These are phyloP conservation scores for Odontocolon sp. DNA, from an alignment of 2,888 invertebrate genomes.

Conservation along the genomic window DNA sequence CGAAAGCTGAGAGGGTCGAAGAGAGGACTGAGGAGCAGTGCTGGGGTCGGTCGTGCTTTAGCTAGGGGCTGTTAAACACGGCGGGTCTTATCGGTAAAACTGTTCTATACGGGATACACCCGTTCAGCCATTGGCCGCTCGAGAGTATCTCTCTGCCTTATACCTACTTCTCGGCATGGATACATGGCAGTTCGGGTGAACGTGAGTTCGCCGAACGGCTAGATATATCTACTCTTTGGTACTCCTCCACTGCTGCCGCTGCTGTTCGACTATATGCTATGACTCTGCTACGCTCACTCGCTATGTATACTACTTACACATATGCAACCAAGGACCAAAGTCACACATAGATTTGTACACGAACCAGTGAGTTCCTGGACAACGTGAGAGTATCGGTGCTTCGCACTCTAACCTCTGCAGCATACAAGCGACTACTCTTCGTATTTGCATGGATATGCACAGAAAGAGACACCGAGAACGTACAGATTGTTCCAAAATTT, in stretches of 20 bases:
- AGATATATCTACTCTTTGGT: constrained; percentile 39
- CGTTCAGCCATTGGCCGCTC: constrained; percentile 70
- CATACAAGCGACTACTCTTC: constrained; percentile 22
- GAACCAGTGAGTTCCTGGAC: constrained; percentile 8
- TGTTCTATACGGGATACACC: constrained; percentile 74
- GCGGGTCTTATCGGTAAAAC: constrained; percentile 79
- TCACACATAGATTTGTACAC: constrained; percentile 32
- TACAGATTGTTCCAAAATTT: no score
- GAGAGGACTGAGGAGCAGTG: constrained; percentile 49
- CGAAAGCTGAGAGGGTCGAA: constrained; percentile 56
- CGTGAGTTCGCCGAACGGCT: constrained; percentile 36
- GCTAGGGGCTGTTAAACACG: constrained; percentile 79
- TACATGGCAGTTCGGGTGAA: constrained; percentile 47
- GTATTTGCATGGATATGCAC: constrained; percentile 34
- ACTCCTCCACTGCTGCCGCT: constrained; percentile 41
- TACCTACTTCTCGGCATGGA: constrained; percentile 67
- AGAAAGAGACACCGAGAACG: constrained; percentile 12
- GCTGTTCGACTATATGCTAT: constrained; percentile 37
- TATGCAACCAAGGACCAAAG: constrained; percentile 39
- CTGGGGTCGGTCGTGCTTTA: constrained; percentile 71
- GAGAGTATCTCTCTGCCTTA: constrained; percentile 70
- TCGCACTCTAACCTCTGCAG: constrained; percentile 4
- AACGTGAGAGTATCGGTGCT: constrained; percentile 22
- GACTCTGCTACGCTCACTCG: no score
- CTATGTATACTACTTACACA: constrained; percentile 23